phyloP scores from a whole-genome alignment of 2,113 vertebrate genomes.

The Laticauda colubrina region DNA sequence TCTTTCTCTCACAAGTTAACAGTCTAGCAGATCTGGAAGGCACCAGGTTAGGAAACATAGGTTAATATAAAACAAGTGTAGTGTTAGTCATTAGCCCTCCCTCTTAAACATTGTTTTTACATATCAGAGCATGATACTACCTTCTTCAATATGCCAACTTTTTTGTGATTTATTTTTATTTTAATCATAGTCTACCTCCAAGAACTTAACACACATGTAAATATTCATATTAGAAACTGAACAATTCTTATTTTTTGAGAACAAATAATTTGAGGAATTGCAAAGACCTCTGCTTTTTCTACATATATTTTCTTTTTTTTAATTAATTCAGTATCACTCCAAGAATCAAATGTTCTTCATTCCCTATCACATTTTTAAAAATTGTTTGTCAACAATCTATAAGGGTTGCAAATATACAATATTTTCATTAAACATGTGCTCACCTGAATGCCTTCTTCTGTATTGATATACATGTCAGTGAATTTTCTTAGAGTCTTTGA shows the following conservation, averaged over 20 bases:
- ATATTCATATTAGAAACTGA: background rate
- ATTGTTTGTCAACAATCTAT: background rate
- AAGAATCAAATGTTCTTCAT: background rate
- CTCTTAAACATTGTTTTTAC: background rate
- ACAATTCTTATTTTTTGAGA: background rate
- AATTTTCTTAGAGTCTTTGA: background rate
- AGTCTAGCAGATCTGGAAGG: background rate
- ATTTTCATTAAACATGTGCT: background rate
- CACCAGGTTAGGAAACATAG: background rate
- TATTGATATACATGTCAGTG: background rate
- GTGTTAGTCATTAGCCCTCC: background rate
- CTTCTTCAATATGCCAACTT: background rate
- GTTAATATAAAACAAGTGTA: background rate
- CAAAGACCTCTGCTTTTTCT: background rate
- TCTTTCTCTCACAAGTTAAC: background rate
- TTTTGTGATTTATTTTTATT: background rate
- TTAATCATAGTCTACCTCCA: background rate
- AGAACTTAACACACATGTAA: background rate
- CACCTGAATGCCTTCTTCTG: background rate
- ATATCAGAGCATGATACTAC: background rate
- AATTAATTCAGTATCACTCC: background rate
- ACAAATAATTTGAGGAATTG: background rate
- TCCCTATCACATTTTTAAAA: background rate
- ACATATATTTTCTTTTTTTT: background rate
- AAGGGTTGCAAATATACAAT: background rate